Evolutionary conservation across 2,888 invertebrate species (phyloP), one percentile per base, ranked within the genome.

Genomic region (Philereme transversata): DNA sequence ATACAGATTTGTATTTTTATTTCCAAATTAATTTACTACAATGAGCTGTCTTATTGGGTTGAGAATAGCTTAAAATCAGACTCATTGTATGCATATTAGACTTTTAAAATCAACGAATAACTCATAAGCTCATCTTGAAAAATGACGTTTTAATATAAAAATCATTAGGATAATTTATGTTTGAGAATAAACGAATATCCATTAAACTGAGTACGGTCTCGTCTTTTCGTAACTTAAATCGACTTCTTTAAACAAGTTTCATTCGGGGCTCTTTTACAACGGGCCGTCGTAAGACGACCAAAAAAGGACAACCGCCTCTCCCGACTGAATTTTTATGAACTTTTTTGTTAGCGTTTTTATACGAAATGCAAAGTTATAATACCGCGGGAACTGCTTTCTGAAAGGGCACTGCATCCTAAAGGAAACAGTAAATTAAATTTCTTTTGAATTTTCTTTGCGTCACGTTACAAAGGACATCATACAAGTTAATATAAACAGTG

Each of bases 231-330:
- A 89, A 89, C 84, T 90, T 89, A 86, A 88, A 90, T 88, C 86
- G 87, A 89, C 87, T 90, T 88, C 78, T 77, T 74, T 77, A 81
- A 86, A 86, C 81, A 87, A 88, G 80, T 87, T 88, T 82, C 77
- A 78, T 81, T 73, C 70, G 49, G 54, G 81, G 77, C 75, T 84
- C 77, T 82, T 79, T 81, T 80, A 80, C 82, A 77, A 77, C 76
- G 81, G 70, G 72, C 78, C 77, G 55, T 62, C 76, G 81, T 55
- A 61, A 69, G 65, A 75, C 79, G 78, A 79, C 84, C 78, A 81
- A 86, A 88, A 85, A 88, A 86, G 81, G 78, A 86, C 83, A 82
- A 82, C 74, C 77, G 68, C 68, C 72, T 71, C 76, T 79, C 77
- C 77, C 70, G 73, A 75, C 83, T 81, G 84, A 87, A 86, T 87